Conservation (phyloP, 2,888 invertebrate genomes). For the Lasioglossum oenotherae region DNA sequence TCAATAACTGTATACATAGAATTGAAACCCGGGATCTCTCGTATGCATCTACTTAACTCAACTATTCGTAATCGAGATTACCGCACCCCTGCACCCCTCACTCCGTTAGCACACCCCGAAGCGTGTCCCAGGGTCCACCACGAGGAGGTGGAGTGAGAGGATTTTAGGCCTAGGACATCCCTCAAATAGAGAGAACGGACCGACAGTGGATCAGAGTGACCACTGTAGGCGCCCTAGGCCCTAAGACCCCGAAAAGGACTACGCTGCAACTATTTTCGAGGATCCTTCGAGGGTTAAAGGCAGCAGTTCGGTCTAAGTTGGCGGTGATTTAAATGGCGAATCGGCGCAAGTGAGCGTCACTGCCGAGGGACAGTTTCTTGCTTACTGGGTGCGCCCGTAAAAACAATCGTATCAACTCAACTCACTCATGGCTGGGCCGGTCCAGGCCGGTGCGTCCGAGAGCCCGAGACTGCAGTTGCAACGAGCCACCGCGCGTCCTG, state of each 20-base stretch:
- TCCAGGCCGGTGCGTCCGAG: constrained; percentile 61
- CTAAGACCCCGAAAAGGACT: background rate
- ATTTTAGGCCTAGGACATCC: no score
- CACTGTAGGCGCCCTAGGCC: no score
- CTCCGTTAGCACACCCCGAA: no score
- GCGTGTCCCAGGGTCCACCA: no score
- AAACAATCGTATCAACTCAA: constrained; percentile 83
- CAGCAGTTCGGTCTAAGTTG: background rate
- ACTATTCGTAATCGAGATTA: no score
- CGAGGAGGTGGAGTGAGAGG: no score
- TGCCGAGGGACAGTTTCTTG: constrained; percentile 83
- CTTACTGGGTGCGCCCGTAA: constrained; percentile 81
- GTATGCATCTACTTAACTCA: background rate
- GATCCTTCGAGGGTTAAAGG: background rate
- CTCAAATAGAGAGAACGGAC: no score
- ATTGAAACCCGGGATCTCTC: background rate
- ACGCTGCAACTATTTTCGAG: background rate
- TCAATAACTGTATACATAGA: no score
- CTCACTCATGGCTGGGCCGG: constrained; percentile 73
- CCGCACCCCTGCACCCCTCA: no score
- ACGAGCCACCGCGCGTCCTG: constrained; percentile 59
- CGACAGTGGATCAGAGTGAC: no score
- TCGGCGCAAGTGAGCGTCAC: constrained; percentile 76
- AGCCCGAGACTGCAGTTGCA: constrained; percentile 50
- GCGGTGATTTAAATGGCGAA: constrained; percentile 62